Percentiles rank a stretch among this genome's conserved stretches.
These are phyloP conservation scores for Myanophis thanlyinensis DNA, from an alignment of 2,113 vertebrate genomes.

Conservation along the genomic window DNA sequence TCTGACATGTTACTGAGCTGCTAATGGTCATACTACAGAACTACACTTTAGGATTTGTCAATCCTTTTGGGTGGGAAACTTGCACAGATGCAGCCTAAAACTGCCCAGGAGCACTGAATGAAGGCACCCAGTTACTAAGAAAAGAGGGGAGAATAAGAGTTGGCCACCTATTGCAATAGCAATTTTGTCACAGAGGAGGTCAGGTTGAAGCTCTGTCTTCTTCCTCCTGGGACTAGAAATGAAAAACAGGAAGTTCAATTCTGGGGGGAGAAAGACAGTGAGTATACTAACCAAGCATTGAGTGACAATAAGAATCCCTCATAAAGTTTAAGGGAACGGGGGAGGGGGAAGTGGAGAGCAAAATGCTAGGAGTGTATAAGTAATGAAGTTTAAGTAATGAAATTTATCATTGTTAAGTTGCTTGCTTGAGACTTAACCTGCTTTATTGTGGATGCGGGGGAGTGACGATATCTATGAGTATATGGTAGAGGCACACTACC, in stretches of 20 bases:
- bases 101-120: background rate
- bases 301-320: background rate
- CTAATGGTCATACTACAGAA: background rate
- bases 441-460: background rate
- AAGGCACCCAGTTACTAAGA: background rate
- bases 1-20: background rate
- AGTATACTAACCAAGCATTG: background rate
- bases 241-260: background rate
- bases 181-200: background rate
- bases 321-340: background rate
- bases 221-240: background rate
- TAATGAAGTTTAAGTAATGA: background rate
- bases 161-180: background rate
- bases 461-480: background rate
- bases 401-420: background rate
- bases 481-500: background rate
- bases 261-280: background rate
- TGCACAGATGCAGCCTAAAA: background rate
- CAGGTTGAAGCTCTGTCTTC: background rate
- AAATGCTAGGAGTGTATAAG: background rate
- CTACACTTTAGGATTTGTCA: background rate
- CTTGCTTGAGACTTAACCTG: background rate
- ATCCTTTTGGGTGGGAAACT: background rate
- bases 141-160: background rate
- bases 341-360: background rate